A percentile compares a stretch with the other conserved stretches of the same genome.
phyloP scores from a whole-genome alignment of 2,797 vertebrate genomes.

The Chromis chromis region DNA sequence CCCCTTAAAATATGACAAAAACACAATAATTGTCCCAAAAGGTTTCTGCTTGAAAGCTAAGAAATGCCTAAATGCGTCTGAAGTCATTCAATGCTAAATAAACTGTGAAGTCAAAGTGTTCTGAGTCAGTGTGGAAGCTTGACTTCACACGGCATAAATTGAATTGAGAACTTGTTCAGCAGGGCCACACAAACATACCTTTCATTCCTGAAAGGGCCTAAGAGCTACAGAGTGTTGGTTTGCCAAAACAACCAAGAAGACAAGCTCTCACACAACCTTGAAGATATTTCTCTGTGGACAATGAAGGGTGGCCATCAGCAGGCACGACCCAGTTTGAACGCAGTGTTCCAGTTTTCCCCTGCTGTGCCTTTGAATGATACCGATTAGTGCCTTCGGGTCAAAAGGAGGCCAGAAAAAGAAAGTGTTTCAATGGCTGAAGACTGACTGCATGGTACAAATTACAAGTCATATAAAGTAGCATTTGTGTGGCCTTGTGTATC shows the following conservation, averaged over 20 bases:
- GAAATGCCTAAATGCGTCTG: neutral
- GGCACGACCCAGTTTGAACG: constrained; percentile 70
- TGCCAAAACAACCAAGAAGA: constrained; percentile 34
- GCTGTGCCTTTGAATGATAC: constrained; percentile 64
- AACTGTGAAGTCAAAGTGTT: constrained; percentile 7
- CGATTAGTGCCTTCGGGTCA: constrained; percentile 61
- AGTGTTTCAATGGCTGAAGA: constrained; percentile 19
- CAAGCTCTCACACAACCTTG: constrained; percentile 16
- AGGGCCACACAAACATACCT: constrained; percentile 38
- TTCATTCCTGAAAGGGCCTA: constrained; percentile 37
- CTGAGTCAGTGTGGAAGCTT: neutral
- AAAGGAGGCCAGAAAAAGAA: constrained; percentile 28
- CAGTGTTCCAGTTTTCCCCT: constrained; percentile 63
- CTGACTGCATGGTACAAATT: constrained; percentile 5
- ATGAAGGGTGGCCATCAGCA: constrained; percentile 51
- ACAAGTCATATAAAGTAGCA: neutral
- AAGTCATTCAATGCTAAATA: constrained; percentile 13
- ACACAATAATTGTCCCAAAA: neutral
- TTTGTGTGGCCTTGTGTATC: neutral
- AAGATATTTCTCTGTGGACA: constrained; percentile 48
- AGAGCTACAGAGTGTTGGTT: constrained; percentile 18
- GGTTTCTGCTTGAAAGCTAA: neutral
- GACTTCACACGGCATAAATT: constrained; percentile 21
- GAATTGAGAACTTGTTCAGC: constrained; percentile 25
- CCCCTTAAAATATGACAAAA: neutral